Percentiles rank a stretch among this genome's conserved stretches.
These are phyloP conservation scores for Sceloporus tristichus DNA, from an alignment of 2,113 vertebrate species.

Conservation along the genomic window DNA sequence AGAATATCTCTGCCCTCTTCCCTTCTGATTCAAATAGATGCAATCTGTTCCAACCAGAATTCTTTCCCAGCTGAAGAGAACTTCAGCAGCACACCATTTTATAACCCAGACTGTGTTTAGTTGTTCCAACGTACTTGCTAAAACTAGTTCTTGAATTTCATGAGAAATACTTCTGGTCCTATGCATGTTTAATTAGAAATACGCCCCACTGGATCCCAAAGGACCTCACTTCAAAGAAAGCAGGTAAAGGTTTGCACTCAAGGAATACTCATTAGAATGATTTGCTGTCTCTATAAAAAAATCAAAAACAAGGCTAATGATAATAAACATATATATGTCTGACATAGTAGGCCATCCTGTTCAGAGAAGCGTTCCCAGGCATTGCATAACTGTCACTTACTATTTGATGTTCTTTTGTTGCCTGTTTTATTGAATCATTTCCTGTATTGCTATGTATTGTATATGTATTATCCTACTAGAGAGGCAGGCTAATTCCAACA, in stretches of 20 bases:
- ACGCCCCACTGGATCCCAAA: not conserved
- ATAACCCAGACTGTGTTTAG: slow-evolving; percentile 15
- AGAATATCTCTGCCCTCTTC: not conserved
- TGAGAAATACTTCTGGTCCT: not conserved
- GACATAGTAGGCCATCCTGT: accelerated
- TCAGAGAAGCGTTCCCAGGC: too few relatives aligned
- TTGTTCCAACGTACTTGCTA: not conserved
- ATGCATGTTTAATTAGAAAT: not conserved
- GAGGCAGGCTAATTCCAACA: too few relatives aligned
- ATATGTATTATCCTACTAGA: too few relatives aligned
- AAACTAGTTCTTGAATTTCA: not conserved
- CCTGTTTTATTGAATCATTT: too few relatives aligned
- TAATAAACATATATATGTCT: not conserved
- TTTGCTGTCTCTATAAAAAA: not conserved
- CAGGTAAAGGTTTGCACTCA: not conserved
- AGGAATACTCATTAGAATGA: not conserved
- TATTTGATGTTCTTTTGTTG: too few relatives aligned
- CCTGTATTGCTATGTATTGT: too few relatives aligned
- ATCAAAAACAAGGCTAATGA: not conserved
- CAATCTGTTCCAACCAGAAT: not conserved
- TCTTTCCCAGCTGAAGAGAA: not conserved
- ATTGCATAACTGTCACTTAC: too few relatives aligned
- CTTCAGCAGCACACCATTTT: not conserved
- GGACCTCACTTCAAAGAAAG: not conserved
- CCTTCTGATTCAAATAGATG: not conserved